These are phyloP conservation scores for Benthochromis sp. DNA, from an alignment of 2,113 vertebrate genomes.

Conservation along the genomic window DNA sequence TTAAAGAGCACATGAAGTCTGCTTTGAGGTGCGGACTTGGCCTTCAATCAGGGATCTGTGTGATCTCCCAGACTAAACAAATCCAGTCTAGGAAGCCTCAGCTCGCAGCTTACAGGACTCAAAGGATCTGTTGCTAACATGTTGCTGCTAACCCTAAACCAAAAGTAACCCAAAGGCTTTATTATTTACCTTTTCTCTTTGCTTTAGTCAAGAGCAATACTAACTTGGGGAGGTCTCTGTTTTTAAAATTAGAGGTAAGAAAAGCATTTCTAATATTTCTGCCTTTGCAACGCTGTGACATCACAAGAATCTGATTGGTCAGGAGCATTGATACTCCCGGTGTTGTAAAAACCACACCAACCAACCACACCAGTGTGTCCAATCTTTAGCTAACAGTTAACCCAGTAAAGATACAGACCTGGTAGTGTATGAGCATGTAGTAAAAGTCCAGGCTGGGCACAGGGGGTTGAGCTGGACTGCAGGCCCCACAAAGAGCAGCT, in stretches of 20 bases:
- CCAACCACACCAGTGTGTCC: neutral
- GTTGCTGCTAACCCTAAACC: neutral
- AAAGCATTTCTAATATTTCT: neutral
- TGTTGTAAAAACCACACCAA: neutral
- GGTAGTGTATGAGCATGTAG: conserved; percentile 40
- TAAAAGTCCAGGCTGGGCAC: conserved; percentile 26
- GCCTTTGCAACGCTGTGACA: neutral
- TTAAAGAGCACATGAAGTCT: neutral
- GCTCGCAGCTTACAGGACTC: neutral
- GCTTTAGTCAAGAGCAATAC: neutral
- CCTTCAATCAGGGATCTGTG: neutral
- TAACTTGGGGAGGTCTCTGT: neutral
- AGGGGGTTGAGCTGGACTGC: neutral
- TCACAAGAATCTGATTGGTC: neutral
- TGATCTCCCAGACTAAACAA: neutral
- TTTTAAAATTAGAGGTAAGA: neutral
- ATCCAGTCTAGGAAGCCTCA: neutral
- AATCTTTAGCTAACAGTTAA: neutral
- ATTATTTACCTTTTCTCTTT: neutral
- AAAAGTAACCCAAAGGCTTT: neutral
- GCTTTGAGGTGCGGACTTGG: neutral
- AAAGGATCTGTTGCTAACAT: neutral
- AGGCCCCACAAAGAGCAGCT: conserved; percentile 13
- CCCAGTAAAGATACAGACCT: conserved; percentile 9
- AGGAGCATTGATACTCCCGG: neutral